Evolutionary conservation across 1,140 invertebrate genomes (phyloP).

Genomic region (Drosophila nikananu): DNA sequence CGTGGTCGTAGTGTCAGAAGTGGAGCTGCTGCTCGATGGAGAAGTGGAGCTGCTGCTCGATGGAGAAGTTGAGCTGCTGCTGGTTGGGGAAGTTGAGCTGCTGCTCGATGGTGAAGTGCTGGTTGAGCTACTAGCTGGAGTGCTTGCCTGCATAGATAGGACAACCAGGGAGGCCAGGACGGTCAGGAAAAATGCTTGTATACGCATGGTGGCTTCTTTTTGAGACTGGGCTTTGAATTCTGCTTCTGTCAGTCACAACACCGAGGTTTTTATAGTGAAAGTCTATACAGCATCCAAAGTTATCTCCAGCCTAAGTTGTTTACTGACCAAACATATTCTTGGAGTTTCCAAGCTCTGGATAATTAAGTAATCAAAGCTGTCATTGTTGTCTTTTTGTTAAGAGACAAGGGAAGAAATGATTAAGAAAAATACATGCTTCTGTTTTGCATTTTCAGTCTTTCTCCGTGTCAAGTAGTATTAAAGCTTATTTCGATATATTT

Average conservation of each 20-base stretch:
- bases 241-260: neutral
- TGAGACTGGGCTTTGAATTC: neutral
- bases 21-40: neutral
- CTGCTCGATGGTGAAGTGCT: neutral
- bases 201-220: slow-evolving; percentile 12
- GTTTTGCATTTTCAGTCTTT: neutral
- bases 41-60: neutral
- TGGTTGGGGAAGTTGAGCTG: neutral
- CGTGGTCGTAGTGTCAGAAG: neutral
- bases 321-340: slow-evolving; percentile 2
- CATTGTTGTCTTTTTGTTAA: neutral
- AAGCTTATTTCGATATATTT: neutral
- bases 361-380: slow-evolving; percentile 16
- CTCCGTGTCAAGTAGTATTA: neutral
- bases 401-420: neutral
- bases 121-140: neutral
- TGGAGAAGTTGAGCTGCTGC: neutral
- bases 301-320: slow-evolving; percentile 8
- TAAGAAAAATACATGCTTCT: neutral
- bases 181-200: neutral
- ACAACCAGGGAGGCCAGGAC: neutral
- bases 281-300: slow-evolving; percentile 1
- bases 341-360: slow-evolving; percentile 7
- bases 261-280: slow-evolving; percentile 17
- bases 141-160: neutral